These are phyloP conservation scores for Clarias magur DNA, from an alignment of 2,113 vertebrate species.

Conservation along the genomic window DNA sequence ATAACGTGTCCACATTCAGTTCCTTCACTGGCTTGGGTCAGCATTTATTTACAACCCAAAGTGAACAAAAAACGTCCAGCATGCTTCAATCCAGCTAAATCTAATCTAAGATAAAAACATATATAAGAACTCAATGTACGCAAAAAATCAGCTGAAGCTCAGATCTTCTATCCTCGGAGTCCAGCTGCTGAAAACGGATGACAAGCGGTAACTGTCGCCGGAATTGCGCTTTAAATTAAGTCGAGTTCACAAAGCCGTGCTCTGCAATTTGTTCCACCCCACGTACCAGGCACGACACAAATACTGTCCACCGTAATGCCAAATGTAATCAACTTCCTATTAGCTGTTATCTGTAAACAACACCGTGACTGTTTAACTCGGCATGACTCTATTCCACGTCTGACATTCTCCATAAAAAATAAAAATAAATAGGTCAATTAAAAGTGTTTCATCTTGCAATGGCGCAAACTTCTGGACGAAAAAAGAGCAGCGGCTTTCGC, in stretches of 20 bases:
- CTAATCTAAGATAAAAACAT: not conserved
- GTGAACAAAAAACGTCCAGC: not conserved
- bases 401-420: not conserved
- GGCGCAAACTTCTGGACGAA: too few species aligned
- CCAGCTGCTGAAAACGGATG: not conserved
- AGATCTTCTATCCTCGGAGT: not conserved
- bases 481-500: not conserved
- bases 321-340: slow-evolving; percentile 38
- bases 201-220: not conserved
- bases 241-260: slow-evolving; percentile 1
- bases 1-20: not conserved
- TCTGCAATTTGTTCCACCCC: not conserved
- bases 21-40: not conserved
- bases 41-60: not conserved
- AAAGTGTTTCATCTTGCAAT: not conserved
- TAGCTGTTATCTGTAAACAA: slow-evolving; percentile 28
- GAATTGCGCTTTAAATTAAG: slow-evolving; percentile 25
- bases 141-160: not conserved
- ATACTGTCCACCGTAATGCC: not conserved
- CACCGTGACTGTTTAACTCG: not conserved
- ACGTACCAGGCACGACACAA: not conserved
- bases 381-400: not conserved
- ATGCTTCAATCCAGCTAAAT: not conserved
- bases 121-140: not conserved
- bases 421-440: not conserved